Evolutionary conservation across 2,888 invertebrate species (phyloP).

Genomic region (Capitulum mitella): DNA sequence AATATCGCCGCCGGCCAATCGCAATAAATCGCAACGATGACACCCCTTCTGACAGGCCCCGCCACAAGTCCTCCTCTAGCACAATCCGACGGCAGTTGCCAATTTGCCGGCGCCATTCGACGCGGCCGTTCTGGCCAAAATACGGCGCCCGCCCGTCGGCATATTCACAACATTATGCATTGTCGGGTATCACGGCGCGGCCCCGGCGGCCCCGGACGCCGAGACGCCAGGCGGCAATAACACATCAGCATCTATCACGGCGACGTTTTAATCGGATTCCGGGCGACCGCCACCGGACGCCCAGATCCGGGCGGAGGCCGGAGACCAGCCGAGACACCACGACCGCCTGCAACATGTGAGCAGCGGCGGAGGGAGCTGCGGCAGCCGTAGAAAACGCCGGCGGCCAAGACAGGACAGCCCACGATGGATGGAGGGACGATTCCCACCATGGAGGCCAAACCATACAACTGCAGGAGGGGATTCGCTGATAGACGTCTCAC

Average conservation of each 20-base stretch:
- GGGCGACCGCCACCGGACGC: background rate
- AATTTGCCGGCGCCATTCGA: background rate
- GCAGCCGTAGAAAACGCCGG: too few relatives aligned
- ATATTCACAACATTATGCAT: conserved; percentile 14
- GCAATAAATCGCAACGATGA: conserved; percentile 1
- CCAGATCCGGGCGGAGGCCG: background rate
- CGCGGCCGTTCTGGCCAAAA: background rate
- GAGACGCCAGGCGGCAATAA: background rate
- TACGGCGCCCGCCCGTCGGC: background rate
- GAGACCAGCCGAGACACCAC: too few relatives aligned
- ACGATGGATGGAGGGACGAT: too few relatives aligned
- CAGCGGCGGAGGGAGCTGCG: too few relatives aligned
- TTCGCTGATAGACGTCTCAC: too few relatives aligned
- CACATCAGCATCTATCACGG: background rate
- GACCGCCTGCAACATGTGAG: too few relatives aligned
- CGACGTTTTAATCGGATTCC: conserved; percentile 10
- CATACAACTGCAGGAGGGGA: too few relatives aligned
- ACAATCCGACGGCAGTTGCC: conserved; percentile 2
- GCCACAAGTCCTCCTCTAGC: conserved; percentile 12
- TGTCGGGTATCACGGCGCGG: background rate
- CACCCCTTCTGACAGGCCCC: conserved; percentile 8
- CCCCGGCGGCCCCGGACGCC: background rate
- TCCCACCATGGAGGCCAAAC: too few relatives aligned
- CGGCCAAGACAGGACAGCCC: too few relatives aligned
- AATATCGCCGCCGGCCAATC: background rate